These are phyloP conservation scores for Trachelus troglodyta DNA, from an alignment of 2,888 invertebrate genomes.

Conservation along the genomic window DNA sequence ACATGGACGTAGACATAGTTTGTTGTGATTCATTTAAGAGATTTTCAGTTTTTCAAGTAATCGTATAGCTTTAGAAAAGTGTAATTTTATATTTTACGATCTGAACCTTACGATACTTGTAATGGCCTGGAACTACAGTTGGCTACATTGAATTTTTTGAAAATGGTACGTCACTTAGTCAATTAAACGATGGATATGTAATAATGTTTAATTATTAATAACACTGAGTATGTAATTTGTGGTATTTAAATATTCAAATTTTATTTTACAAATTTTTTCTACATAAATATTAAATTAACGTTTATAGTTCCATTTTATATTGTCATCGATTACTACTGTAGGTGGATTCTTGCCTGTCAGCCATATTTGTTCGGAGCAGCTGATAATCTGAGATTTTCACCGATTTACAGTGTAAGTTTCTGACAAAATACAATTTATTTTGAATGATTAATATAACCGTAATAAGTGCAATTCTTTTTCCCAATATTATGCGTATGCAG, in stretches of 20 bases:
- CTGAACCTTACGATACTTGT: not conserved
- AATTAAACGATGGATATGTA: not conserved
- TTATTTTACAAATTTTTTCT: not conserved
- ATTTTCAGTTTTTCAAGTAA: not conserved
- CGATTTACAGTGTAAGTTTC: not conserved
- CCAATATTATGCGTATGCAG: not conserved
- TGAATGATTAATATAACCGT: not conserved
- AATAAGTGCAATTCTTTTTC: not conserved
- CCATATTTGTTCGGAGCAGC: conserved; percentile 30
- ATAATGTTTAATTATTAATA: not conserved
- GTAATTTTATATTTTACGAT: not conserved
- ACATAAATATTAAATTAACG: not conserved
- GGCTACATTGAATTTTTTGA: not conserved
- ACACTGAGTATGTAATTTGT: not conserved
- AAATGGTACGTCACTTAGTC: not conserved
- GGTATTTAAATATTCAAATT: not conserved
- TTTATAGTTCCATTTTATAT: not conserved
- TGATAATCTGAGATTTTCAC: conserved; percentile 15
- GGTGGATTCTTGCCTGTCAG: conserved; percentile 24
- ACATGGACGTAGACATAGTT: not conserved
- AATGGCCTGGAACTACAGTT: not conserved
- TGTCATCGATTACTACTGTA: conserved; percentile 15
- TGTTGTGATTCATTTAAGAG: not conserved
- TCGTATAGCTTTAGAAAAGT: not conserved
- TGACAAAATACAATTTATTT: not conserved